A percentile compares a stretch with the other conserved stretches of the same genome.
phyloP scores from a whole-genome alignment of 2,113 vertebrate species.

The Struthidea cinerea region DNA sequence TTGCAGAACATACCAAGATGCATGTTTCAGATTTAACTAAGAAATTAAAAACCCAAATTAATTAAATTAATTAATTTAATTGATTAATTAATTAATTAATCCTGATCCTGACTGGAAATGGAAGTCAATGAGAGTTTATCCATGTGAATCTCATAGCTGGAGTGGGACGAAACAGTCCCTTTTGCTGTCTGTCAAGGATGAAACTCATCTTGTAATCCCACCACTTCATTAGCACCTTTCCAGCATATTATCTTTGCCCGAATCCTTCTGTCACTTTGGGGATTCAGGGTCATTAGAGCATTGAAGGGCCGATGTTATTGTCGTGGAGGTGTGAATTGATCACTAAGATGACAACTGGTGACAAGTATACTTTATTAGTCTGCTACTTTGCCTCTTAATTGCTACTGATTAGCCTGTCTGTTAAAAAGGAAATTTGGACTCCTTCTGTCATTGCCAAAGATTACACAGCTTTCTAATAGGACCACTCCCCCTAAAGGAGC shows the following conservation, averaged over 20 bases:
- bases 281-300: constrained; percentile 83
- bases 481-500: not conserved
- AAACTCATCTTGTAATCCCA: constrained; percentile 40
- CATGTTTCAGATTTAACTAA: not conserved
- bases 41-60: not conserved
- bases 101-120: not conserved
- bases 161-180: constrained; percentile 5
- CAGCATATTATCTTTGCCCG: constrained; percentile 63
- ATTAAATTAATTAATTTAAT: constrained; percentile 39
- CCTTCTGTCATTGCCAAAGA: constrained; percentile 36
- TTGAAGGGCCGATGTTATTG: constrained; percentile 79
- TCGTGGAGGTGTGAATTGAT: constrained; percentile 85
- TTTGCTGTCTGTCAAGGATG: not conserved
- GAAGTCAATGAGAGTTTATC: not conserved
- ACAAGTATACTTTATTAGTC: constrained; percentile 83
- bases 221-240: constrained; percentile 77
- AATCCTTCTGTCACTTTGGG: constrained; percentile 69
- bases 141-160: not conserved
- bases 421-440: constrained; percentile 38
- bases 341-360: constrained; percentile 85
- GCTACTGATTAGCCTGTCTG: constrained; percentile 65
- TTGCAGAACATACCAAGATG: not conserved
- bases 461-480: constrained; percentile 57
- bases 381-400: constrained; percentile 88
- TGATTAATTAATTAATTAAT: too few species aligned